These are phyloP conservation scores for Flexamia atlantica DNA, from an alignment of 2,888 invertebrate genomes.

Conservation along the genomic window DNA sequence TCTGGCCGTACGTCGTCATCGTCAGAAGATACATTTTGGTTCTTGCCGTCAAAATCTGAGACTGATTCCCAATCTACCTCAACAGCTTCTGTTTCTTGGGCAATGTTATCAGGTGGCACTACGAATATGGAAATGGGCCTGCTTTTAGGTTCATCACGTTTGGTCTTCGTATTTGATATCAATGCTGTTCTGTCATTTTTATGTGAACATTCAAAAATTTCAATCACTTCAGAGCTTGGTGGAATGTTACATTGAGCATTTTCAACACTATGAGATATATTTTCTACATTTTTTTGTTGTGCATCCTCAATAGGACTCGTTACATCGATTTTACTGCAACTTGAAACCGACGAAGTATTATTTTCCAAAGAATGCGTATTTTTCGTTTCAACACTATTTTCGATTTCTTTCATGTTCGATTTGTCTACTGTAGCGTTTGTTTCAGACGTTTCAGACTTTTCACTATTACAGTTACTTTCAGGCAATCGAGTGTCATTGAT, in stretches of 20 bases:
- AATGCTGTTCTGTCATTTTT: not conserved
- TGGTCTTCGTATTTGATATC: not conserved
- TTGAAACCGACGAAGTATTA: not conserved
- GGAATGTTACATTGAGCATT: not conserved
- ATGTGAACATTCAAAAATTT: not conserved
- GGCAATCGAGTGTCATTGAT: not conserved
- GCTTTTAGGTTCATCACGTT: constrained; percentile 12
- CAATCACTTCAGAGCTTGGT: not conserved
- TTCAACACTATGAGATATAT: not conserved
- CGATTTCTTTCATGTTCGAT: not conserved
- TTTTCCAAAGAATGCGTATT: not conserved
- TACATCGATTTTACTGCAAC: not conserved
- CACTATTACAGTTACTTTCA: not conserved
- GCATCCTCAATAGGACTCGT: not conserved
- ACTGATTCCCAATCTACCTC: constrained; percentile 57
- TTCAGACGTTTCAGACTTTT: not conserved
- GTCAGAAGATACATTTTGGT: constrained; percentile 22
- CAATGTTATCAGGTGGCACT: constrained; percentile 55
- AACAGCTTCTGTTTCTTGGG: constrained; percentile 39
- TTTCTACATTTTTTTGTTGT: not conserved
- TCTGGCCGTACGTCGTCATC: constrained; percentile 60
- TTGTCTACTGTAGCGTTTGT: not conserved
- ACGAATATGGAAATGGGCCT: constrained; percentile 55
- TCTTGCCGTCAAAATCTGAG: constrained; percentile 55
- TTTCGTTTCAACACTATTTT: not conserved